phyloP scores from a whole-genome alignment of 2,797 vertebrate species.

The Enteromius anoplus region DNA sequence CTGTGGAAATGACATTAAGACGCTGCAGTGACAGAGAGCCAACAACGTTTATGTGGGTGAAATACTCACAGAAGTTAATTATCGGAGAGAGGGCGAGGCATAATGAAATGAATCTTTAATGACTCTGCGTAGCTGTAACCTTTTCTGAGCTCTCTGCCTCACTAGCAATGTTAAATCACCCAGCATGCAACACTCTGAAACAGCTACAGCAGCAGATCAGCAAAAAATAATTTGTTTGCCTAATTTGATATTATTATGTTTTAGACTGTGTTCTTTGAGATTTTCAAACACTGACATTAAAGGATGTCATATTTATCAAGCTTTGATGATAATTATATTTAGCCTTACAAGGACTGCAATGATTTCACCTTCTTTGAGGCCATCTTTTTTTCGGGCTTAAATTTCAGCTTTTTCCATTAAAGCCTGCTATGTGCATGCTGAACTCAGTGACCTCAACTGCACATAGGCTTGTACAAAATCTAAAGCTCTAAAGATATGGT shows the following conservation, averaged over 20 bases:
- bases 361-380: background rate
- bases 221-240: background rate
- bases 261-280: background rate
- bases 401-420: too few species aligned
- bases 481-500: background rate
- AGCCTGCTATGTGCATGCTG: background rate
- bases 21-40: constrained; percentile 64
- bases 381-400: background rate
- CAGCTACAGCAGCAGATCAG: constrained; percentile 19
- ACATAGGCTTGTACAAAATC: background rate
- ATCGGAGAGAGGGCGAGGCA: constrained; percentile 67
- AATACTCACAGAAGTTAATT: constrained; percentile 77
- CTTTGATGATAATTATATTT: background rate
- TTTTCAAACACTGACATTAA: background rate
- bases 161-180: constrained; percentile 58
- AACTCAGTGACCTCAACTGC: background rate
- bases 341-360: background rate
- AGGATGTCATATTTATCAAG: background rate
- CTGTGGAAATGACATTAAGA: constrained; percentile 79
- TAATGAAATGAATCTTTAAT: constrained; percentile 75
- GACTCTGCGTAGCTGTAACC: constrained; percentile 72
- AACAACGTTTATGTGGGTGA: constrained; percentile 73
- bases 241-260: constrained; percentile 4
- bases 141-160: constrained; percentile 70
- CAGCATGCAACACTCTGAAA: constrained; percentile 60